Evolutionary conservation across 2,113 vertebrate species (phyloP).

Genomic region (Centropristis striata): DNA sequence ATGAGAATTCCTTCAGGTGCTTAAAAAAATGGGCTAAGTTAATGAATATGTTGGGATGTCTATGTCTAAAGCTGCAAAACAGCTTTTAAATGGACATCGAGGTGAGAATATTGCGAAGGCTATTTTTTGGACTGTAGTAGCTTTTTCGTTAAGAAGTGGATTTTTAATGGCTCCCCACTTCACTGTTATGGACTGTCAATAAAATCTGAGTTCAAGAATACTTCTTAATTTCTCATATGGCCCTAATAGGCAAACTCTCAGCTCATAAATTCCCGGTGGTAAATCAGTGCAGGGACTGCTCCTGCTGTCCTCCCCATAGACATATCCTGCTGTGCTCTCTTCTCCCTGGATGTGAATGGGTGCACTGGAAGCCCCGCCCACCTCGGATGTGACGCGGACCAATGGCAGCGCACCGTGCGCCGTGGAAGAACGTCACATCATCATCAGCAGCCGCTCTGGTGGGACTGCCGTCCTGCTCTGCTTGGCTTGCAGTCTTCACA

Average conservation of each 20-base stretch:
- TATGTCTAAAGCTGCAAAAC: background rate
- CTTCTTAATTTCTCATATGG: too few species aligned
- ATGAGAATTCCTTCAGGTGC: background rate
- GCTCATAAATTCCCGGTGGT: background rate
- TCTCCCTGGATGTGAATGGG: conserved; percentile 82
- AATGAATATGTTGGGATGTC: too few species aligned
- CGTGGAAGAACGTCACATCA: conserved; percentile 88
- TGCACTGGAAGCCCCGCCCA: conserved; percentile 86
- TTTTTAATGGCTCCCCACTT: background rate
- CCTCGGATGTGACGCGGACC: conserved; percentile 85
- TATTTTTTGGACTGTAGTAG: background rate
- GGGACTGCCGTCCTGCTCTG: conserved; percentile 82
- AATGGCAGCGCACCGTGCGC: conserved; percentile 85
- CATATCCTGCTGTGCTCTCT: background rate
- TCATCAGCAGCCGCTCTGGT: conserved; percentile 85
- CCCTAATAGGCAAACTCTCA: background rate
- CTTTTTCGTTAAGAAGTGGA: background rate
- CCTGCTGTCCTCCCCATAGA: background rate
- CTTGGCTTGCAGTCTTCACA: conserved; percentile 72
- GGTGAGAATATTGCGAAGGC: background rate
- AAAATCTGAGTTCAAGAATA: background rate
- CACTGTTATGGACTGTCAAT: background rate
- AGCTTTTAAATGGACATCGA: background rate
- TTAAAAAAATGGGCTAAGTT: background rate
- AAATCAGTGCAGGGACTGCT: background rate